Percentiles rank a stretch among this genome's conserved stretches.
Conservation (phyloP, 2,888 invertebrate species). For the Amorpha juglandis region DNA sequence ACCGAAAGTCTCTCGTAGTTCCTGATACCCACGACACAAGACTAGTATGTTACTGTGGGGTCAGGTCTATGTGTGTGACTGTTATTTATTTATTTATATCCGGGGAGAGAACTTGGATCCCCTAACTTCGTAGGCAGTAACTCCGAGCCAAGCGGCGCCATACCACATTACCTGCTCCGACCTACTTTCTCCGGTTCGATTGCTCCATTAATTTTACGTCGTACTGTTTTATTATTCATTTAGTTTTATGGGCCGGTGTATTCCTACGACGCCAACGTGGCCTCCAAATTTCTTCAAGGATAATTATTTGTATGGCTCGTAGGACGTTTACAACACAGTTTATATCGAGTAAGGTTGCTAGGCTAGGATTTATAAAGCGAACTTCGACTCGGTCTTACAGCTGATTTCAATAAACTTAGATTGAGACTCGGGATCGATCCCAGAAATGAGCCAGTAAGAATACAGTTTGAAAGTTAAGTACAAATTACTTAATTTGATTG, state of each 20-base stretch:
- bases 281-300: slow-evolving; percentile 5
- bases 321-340: neutral
- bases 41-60: no score
- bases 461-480: no score
- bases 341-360: neutral
- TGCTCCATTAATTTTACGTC: slow-evolving; percentile 23
- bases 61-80: no score
- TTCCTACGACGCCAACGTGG: slow-evolving; percentile 6
- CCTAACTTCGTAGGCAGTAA: neutral
- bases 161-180: neutral
- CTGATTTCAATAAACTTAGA: no score
- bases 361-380: no score
- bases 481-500: no score
- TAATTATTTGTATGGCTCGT: neutral
- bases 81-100: no score
- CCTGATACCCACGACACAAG: no score
- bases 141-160: neutral
- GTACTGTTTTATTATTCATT: slow-evolving; percentile 25
- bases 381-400: no score
- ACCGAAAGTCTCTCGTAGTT: no score
- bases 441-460: no score
- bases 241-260: slow-evolving; percentile 20
- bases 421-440: no score
- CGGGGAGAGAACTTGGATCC: neutral
- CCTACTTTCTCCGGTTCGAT: slow-evolving; percentile 22